A percentile compares a stretch with the other conserved stretches of the same genome.
phyloP scores from a whole-genome alignment of 2,888 invertebrate genomes.

The Cheiracanthium punctorium region DNA sequence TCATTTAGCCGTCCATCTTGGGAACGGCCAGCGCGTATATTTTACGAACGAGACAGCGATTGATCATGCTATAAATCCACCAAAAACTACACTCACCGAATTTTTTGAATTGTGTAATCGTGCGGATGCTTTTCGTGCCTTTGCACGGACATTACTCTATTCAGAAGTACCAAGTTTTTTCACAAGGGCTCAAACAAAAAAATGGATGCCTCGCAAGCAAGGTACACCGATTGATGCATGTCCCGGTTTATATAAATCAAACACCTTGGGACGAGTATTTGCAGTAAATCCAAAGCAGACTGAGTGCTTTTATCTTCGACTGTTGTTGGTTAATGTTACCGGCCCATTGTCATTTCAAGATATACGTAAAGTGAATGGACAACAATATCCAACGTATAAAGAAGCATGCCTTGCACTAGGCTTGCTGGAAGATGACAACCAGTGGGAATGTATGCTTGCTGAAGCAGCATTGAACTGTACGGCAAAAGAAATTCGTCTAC shows the following conservation, averaged over 20 bases:
- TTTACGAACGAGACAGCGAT: too few relatives aligned
- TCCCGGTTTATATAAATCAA: neutral
- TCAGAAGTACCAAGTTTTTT: too few relatives aligned
- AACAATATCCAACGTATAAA: neutral
- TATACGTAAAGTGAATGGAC: neutral
- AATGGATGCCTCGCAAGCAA: constrained; percentile 57
- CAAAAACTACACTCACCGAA: too few relatives aligned
- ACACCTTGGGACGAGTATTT: neutral
- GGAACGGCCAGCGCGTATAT: too few relatives aligned
- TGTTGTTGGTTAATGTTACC: constrained; percentile 1
- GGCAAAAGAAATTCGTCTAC: constrained; percentile 27
- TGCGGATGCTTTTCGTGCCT: too few relatives aligned
- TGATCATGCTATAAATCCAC: too few relatives aligned
- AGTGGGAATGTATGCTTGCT: constrained; percentile 32
- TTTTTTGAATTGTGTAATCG: too few relatives aligned
- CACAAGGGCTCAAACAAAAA: too few relatives aligned
- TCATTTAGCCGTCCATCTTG: too few relatives aligned
- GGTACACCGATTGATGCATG: constrained; percentile 17
- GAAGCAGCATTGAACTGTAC: constrained; percentile 38
- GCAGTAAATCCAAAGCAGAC: neutral
- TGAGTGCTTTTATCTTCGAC: constrained; percentile 16
- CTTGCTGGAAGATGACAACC: constrained; percentile 43
- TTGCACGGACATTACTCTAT: too few relatives aligned
- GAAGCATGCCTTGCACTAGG: constrained; percentile 30
- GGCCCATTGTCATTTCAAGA: constrained; percentile 5